Evolutionary conservation across 2,888 invertebrate genomes (phyloP), one percentile per base, ranked within the genome.

Genomic region (Anorthoa munda): DNA sequence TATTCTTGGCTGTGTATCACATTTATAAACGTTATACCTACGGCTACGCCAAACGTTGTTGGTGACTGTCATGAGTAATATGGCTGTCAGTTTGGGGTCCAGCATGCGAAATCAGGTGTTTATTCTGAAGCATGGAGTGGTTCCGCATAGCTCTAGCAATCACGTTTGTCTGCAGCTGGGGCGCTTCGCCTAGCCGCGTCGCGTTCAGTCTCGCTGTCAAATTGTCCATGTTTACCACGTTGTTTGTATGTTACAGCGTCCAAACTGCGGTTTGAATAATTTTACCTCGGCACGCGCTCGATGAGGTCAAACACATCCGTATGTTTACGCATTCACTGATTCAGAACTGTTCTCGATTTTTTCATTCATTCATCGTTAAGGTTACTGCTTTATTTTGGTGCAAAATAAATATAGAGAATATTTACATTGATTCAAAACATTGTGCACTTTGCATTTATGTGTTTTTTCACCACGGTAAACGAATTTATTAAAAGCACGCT

Each of bases 121-220:
- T 82, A 78, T 87, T 77, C 50, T 72, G 72, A 75, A 51, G 61
- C 66, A 74, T 72, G 69, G 51, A 81, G 84, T 87, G 76, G 85
- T 85, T 83, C 79, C 68, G 83, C 71, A 72, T 75, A 85, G 86
- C 83, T 85, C 73, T 77, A 77, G 83, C 82, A 87, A 86, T 89
- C 88, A 86, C 75, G 86, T 84, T 77, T 84, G 80, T 79, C 79
- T 86, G 86, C 89, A 88, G 86, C 88, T 89, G 87, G 58, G 84
- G 56, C 74, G 64, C 71, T 69, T 67, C 69, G 71, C 72, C 71
- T 53, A 82, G 85, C 77, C 77, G 66, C 71, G 82, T 71, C 70
- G 82, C 75, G 79, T 83, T 78, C 81, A 76, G 75, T 78, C 72
- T 76, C 75, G 66, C 82, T 86, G 87, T 88, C 86, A 85, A 82